Evolutionary conservation across 2,113 vertebrate species (phyloP).

Genomic region (Aegithalos caudatus): DNA sequence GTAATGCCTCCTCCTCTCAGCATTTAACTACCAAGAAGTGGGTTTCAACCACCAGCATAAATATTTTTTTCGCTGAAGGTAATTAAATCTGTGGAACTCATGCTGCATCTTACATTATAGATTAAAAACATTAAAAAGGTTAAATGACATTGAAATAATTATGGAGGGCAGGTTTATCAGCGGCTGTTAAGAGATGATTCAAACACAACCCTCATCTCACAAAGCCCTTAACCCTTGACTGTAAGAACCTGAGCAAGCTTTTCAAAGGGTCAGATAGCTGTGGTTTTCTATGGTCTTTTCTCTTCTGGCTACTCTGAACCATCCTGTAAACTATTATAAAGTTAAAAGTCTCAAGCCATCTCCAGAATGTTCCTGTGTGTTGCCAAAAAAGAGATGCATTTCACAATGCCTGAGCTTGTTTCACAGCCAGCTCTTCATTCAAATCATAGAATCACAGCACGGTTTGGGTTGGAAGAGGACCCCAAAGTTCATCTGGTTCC

Average conservation of each 20-base stretch:
- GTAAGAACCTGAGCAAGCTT: neutral
- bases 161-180: neutral
- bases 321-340: neutral
- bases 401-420: neutral
- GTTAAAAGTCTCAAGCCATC: neutral
- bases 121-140: neutral
- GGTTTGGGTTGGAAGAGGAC: neutral
- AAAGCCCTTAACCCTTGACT: neutral
- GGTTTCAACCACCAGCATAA: neutral
- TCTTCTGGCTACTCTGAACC: neutral
- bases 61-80: neutral
- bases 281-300: neutral
- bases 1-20: neutral
- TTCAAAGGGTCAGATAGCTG: neutral
- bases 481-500: neutral
- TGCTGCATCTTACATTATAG: neutral
- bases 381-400: neutral
- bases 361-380: neutral
- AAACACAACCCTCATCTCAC: neutral
- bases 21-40: neutral
- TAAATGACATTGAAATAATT: neutral
- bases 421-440: neutral
- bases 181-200: neutral
- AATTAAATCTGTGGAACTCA: neutral
- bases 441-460: neutral